A percentile compares a stretch with the other conserved stretches of the same genome.
phyloP scores from a whole-genome alignment of 1,140 invertebrate genomes.

The Apis mellifera region DNA sequence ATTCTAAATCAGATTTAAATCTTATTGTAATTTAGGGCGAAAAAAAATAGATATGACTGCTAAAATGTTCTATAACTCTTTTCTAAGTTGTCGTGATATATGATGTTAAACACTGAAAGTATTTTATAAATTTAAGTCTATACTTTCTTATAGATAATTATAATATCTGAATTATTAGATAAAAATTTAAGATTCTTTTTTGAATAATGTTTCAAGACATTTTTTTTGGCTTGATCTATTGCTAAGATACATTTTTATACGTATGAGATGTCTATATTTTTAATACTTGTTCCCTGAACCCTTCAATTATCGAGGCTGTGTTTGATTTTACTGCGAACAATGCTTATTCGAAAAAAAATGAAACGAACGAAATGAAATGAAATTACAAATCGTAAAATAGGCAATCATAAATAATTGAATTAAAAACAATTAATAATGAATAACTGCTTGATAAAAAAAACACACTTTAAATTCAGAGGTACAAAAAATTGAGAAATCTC shows the following conservation, averaged over 20 bases:
- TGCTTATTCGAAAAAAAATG: constrained; percentile 48
- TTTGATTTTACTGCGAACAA: constrained; percentile 62
- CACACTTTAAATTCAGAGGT: constrained; percentile 61
- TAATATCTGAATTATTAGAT: constrained; percentile 55
- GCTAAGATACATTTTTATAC: constrained; percentile 64
- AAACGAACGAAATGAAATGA: constrained; percentile 39
- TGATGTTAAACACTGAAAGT: constrained; percentile 63
- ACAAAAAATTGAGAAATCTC: constrained; percentile 54
- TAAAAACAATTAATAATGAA: constrained; percentile 30
- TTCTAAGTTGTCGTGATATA: constrained; percentile 54
- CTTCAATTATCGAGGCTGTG: constrained; percentile 74
- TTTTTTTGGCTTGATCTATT: constrained; percentile 37
- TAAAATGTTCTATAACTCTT: constrained; percentile 37
- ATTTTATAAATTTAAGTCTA: constrained; percentile 60
- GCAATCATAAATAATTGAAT: constrained; percentile 61
- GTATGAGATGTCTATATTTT: constrained; percentile 61
- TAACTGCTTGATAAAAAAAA: constrained; percentile 5
- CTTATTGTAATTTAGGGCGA: constrained; percentile 56
- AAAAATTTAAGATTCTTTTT: constrained; percentile 39
- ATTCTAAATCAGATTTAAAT: constrained; percentile 33
- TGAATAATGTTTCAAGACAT: constrained; percentile 34
- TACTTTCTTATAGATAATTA: constrained; percentile 52
- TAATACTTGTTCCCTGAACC: constrained; percentile 68
- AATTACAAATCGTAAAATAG: constrained; percentile 44
- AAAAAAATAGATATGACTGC: constrained; percentile 57